Percentiles rank a stretch among this genome's conserved stretches.
Conservation (phyloP, 2,888 invertebrate species). For the Iphiclides podalirius region DNA sequence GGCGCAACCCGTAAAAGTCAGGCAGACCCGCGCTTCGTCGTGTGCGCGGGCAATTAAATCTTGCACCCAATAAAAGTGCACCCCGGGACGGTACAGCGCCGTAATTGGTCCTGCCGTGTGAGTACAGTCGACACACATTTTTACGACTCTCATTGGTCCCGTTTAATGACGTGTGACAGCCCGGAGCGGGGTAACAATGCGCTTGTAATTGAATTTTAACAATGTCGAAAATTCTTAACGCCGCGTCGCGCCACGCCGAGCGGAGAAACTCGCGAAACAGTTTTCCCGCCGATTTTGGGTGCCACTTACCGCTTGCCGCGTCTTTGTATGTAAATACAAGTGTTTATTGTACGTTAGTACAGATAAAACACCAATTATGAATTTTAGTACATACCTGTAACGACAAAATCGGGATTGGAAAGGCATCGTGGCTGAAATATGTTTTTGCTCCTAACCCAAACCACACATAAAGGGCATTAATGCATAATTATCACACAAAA, state of each 20-base stretch:
- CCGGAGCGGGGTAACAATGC: conserved; percentile 61
- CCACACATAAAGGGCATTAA: no score
- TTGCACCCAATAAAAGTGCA: conserved; percentile 78
- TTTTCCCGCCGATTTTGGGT: no score
- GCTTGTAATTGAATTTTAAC: conserved; percentile 70
- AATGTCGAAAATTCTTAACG: conserved; percentile 46
- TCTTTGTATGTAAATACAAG: no score
- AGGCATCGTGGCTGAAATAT: no score
- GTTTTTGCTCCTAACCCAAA: no score
- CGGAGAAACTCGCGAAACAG: no score
- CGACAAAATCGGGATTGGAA: no score
- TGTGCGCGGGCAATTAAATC: conserved; percentile 76
- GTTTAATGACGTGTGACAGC: conserved; percentile 75
- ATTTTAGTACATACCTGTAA: no score
- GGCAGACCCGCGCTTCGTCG: conserved; percentile 57
- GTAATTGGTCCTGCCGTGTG: conserved; percentile 74
- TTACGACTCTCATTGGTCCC: conserved; percentile 74
- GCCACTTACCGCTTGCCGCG: no score
- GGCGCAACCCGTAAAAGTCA: conserved; percentile 71
- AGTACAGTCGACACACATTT: conserved; percentile 53
- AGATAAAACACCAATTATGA: no score
- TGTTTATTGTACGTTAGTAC: no score
- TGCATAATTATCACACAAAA: no score
- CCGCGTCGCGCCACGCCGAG: conserved; percentile 22
- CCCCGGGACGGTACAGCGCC: conserved; percentile 55